Evolutionary conservation across 2,113 vertebrate genomes (phyloP), one percentile per base, ranked within the genome.

Genomic region (human): DNA sequence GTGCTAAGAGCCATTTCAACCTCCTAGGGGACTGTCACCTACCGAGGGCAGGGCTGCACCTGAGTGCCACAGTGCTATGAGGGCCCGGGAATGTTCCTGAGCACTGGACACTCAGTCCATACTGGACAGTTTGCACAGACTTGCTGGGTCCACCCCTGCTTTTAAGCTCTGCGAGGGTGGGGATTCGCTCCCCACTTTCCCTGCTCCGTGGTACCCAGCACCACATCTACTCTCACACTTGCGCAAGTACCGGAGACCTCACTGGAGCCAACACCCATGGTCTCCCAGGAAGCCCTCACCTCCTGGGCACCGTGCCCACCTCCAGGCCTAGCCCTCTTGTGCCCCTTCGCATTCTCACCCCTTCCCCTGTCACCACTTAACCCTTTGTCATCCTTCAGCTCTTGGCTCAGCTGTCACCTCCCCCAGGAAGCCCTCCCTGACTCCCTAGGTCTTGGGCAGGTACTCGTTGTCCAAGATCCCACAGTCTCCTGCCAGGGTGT

Each of bases 201-300:
- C 40, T 10, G 2, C 4, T 5, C 22, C 0, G 12, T 50, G 10
- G 20, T 4, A 14, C 14, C 87, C 2, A 0, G n/a, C 20, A 30
- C 12, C 61, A 14, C 10, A 32, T 64, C 61, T 30, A 64, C 27
- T 1, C 35, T 52, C 6, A 3, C 0, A 2, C 80, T 14, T 18
- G 32, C 10, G 0, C 7, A 55, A 16, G 8, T 0, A 2, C 22
- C 16, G 0, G 45, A 64, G 48, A 32, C 35, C 86, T 48, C 18
- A 1, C 20, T 17, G 61, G 48, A 20, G 9, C 20, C 4, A 27
- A 2, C 2, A 13, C 35, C 61, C 35, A 0, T 14, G 50, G 6
- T 45, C 55, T 84, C 76, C n/a, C 0, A 0, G 55, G 76, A 66
- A 66, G 25, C n/a, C 66, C 5, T 55, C 68, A 4, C n/a, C 6